Evolutionary conservation across 2,888 invertebrate species (phyloP).

Genomic region (Cerceris rybyensis): DNA sequence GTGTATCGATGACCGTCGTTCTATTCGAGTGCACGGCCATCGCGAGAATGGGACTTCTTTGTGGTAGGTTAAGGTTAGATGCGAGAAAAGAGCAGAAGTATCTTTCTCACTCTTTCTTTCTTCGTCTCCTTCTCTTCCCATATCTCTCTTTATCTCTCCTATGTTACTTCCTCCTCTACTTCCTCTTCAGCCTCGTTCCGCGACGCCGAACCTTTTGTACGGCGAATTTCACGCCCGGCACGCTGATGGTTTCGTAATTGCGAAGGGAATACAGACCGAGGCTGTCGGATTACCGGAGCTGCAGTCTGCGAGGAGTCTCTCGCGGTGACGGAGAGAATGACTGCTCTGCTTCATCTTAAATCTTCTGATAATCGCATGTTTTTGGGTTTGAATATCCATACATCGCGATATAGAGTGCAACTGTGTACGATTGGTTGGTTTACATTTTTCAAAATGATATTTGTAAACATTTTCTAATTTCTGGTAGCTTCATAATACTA

Average conservation of each 20-base stretch:
- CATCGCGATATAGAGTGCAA: no score
- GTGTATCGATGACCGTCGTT: slow-evolving; percentile 32
- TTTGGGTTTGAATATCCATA: no score
- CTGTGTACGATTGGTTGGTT: no score
- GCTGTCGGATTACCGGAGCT: not conserved
- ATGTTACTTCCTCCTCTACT: no score
- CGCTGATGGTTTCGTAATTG: slow-evolving; percentile 42
- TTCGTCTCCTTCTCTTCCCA: slow-evolving; percentile 13
- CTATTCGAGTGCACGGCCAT: slow-evolving; percentile 31
- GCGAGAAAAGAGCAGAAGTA: slow-evolving; percentile 23
- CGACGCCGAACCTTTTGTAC: slow-evolving; percentile 33
- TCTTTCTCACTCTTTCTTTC: slow-evolving; percentile 13
- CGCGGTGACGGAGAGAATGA: not conserved
- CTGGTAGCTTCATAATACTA: no score
- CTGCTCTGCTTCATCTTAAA: not conserved
- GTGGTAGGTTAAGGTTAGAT: slow-evolving; percentile 64
- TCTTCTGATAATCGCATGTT: no score
- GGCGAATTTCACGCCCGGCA: slow-evolving; percentile 53
- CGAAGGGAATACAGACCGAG: slow-evolving; percentile 31
- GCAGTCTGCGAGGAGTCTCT: slow-evolving; percentile 21
- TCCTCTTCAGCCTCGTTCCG: not conserved
- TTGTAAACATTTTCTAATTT: no score
- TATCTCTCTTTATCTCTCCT: slow-evolving; percentile 1
- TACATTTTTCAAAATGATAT: no score
- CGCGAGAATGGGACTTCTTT: slow-evolving; percentile 38